phyloP scores from a whole-genome alignment of 2,888 invertebrate species.

The Pocota personata region DNA sequence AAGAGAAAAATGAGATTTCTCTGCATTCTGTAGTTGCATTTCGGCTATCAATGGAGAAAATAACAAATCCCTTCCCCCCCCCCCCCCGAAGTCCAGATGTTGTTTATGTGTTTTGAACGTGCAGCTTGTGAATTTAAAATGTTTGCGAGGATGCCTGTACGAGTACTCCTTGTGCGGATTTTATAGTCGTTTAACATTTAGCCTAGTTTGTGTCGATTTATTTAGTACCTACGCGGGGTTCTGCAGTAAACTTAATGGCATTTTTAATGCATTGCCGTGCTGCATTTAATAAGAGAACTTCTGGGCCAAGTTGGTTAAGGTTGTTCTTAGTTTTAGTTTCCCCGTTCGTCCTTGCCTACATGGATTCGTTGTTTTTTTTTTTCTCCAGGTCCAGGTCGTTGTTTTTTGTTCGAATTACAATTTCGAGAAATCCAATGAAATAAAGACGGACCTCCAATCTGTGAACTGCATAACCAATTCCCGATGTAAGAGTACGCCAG shows the following conservation, averaged over 20 bases:
- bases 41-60: background rate
- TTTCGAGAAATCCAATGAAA: too few species aligned
- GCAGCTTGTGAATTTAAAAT: background rate
- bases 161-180: background rate
- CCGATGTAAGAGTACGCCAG: too few species aligned
- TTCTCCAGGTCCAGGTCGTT: too few species aligned
- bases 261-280: background rate
- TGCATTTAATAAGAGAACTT: background rate
- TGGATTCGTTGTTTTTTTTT: too few species aligned
- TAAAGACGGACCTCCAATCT: too few species aligned
- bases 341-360: too few species aligned
- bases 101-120: conserved; percentile 49
- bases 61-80: background rate
- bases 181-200: conserved; percentile 24
- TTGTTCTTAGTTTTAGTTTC: too few species aligned
- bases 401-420: too few species aligned
- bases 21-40: conserved; percentile 14
- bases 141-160: background rate
- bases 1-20: conserved; percentile 1
- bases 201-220: conserved; percentile 1
- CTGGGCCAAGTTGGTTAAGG: background rate
- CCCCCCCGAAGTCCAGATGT: conserved; percentile 9
- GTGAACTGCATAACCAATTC: too few species aligned
- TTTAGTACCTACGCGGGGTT: background rate
- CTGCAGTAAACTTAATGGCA: background rate